Percentiles rank a stretch among this genome's conserved stretches.
These are phyloP conservation scores for Ciona savignyi DNA, from an alignment of 23 tunicate species.

Conservation along the genomic window DNA sequence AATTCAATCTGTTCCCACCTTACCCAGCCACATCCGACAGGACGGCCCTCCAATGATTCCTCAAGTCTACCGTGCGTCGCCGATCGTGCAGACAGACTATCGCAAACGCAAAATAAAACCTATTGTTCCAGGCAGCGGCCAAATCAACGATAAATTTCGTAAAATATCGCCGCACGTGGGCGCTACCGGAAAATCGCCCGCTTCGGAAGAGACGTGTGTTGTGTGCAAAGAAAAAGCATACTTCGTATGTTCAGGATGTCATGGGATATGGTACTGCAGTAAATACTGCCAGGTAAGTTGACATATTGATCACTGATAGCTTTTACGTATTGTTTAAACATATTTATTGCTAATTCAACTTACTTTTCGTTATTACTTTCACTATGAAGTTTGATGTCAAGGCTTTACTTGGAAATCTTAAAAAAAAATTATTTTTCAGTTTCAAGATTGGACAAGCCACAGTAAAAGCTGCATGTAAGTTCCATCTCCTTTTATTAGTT, in stretches of 20 bases:
- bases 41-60: background rate
- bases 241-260: conserved; percentile 58
- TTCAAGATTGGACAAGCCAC: background rate
- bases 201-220: conserved; percentile 15
- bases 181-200: background rate
- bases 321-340: too few relatives aligned
- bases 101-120: background rate
- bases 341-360: background rate
- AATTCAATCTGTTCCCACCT: conserved; percentile 1
- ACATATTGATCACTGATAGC: too few relatives aligned
- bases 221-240: conserved; percentile 31
- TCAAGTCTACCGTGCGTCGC: background rate
- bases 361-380: background rate
- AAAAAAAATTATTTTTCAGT: background rate
- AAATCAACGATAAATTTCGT: background rate
- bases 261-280: conserved; percentile 53
- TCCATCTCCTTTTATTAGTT: background rate
- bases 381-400: background rate
- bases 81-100: background rate
- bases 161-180: background rate
- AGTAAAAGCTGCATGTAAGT: background rate
- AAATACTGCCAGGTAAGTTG: conserved; percentile 50
- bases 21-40: background rate
- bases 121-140: background rate
- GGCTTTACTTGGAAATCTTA: background rate